A percentile compares a stretch with the other conserved stretches of the same genome.
Conservation (phyloP, 1,140 invertebrate genomes). For the Drosophila pandora region DNA sequence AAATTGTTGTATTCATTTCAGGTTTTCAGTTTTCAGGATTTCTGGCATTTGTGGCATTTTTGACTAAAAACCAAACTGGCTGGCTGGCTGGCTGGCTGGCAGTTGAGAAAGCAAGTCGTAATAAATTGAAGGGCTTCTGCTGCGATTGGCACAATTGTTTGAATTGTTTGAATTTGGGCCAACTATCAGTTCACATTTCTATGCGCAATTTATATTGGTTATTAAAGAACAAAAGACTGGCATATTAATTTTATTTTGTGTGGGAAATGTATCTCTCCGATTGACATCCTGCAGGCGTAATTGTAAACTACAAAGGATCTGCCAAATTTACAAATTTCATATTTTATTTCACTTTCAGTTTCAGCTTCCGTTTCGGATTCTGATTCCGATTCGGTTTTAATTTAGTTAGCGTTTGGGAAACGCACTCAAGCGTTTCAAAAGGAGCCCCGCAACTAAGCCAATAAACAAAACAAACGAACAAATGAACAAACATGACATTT, state of each 20-base stretch:
- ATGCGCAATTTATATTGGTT: neutral
- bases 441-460: constrained; percentile 7
- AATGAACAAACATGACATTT: constrained; percentile 40
- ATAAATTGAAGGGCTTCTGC: too few relatives aligned
- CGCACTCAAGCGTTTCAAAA: constrained; percentile 19
- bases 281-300: constrained; percentile 2
- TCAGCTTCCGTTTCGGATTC: neutral
- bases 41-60: too few relatives aligned
- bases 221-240: neutral
- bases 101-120: too few relatives aligned
- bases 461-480: constrained; percentile 17
- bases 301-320: constrained; percentile 12
- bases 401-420: constrained; percentile 6
- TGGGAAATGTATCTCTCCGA: constrained; percentile 6
- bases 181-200: too few relatives aligned
- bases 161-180: neutral
- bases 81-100: too few relatives aligned
- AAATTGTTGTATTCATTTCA: too few relatives aligned
- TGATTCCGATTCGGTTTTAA: neutral
- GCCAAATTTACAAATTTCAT: neutral
- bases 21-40: too few relatives aligned
- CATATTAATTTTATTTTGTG: neutral
- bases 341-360: neutral
- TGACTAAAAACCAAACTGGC: neutral
- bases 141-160: neutral